These are phyloP conservation scores for Zoanthus gigantus DNA, from an alignment of 92 coral and sea anemone species.

Conservation along the genomic window DNA sequence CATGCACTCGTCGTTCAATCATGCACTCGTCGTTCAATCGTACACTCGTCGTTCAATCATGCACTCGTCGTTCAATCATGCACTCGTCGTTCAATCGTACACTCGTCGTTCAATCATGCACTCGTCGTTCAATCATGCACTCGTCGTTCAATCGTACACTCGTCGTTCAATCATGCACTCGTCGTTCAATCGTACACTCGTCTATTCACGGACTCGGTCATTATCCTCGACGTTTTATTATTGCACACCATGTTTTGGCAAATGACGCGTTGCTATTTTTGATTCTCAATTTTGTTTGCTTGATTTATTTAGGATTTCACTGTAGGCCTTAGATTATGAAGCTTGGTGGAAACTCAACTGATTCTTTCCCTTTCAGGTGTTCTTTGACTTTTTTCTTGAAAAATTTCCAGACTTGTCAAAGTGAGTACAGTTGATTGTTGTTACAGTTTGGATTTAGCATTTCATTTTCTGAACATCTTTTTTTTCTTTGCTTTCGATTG, in stretches of 20 bases:
- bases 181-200: neutral
- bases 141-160: neutral
- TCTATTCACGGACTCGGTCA: too few species aligned
- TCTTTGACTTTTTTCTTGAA: slow-evolving; percentile 76
- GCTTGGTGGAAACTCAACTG: neutral
- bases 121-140: neutral
- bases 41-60: neutral
- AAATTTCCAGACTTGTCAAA: slow-evolving; percentile 75
- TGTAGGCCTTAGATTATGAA: too few species aligned
- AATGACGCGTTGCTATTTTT: too few species aligned
- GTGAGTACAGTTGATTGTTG: slow-evolving; percentile 42
- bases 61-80: too few species aligned
- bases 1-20: neutral
- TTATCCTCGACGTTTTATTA: too few species aligned
- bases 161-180: neutral
- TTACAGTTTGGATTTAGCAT: too few species aligned
- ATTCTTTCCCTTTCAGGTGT: slow-evolving; percentile 64
- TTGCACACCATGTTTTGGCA: too few species aligned
- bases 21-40: neutral
- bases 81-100: neutral
- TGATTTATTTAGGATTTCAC: too few species aligned
- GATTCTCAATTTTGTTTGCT: too few species aligned
- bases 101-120: neutral
- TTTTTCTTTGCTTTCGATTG: too few species aligned
- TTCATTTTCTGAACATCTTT: too few species aligned